A percentile compares a stretch with the other conserved stretches of the same genome.
Conservation (phyloP, 2,888 invertebrate species). For the Drosophila mulleri region DNA sequence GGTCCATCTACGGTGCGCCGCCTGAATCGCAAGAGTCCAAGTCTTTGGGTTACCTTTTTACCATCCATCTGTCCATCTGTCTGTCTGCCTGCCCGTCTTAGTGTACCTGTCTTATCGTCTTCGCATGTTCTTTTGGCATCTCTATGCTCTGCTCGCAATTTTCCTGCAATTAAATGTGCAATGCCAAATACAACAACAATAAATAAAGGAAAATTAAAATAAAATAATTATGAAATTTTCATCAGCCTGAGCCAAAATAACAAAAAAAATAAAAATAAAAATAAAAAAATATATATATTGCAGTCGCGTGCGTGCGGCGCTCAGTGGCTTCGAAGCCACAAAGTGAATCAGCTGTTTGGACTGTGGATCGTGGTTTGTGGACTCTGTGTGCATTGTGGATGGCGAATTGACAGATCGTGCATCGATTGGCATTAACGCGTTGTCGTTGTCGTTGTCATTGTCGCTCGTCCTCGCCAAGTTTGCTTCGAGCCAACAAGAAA, state of each 20-base stretch:
- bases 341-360: slow-evolving; percentile 21
- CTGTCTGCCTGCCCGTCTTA: slow-evolving; percentile 1
- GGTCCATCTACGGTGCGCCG: slow-evolving; percentile 41
- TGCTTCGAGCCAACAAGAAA: slow-evolving; percentile 47
- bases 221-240: slow-evolving; percentile 48
- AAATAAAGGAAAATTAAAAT: slow-evolving; percentile 16
- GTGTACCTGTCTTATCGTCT: slow-evolving; percentile 45
- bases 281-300: background rate
- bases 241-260: slow-evolving; percentile 26
- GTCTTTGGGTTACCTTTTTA: slow-evolving; percentile 10
- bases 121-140: slow-evolving; percentile 47
- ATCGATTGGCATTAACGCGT: slow-evolving; percentile 14
- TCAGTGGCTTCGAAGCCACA: slow-evolving; percentile 19
- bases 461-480: slow-evolving; percentile 55
- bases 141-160: slow-evolving; percentile 47
- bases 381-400: slow-evolving; percentile 4
- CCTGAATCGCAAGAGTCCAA: slow-evolving; percentile 24
- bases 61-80: slow-evolving; percentile 4
- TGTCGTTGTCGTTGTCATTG: slow-evolving; percentile 11
- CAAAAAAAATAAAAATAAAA: slow-evolving; percentile 12
- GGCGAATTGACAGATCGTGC: slow-evolving; percentile 22
- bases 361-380: slow-evolving; percentile 14
- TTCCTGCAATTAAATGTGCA: slow-evolving; percentile 69
- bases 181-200: slow-evolving; percentile 28
- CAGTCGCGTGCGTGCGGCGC: slow-evolving; percentile 40